A percentile compares a stretch with the other conserved stretches of the same genome.
Evolutionary conservation across 2,888 invertebrate genomes (phyloP).

Genomic region (Hirtodrosophila histrioides): DNA sequence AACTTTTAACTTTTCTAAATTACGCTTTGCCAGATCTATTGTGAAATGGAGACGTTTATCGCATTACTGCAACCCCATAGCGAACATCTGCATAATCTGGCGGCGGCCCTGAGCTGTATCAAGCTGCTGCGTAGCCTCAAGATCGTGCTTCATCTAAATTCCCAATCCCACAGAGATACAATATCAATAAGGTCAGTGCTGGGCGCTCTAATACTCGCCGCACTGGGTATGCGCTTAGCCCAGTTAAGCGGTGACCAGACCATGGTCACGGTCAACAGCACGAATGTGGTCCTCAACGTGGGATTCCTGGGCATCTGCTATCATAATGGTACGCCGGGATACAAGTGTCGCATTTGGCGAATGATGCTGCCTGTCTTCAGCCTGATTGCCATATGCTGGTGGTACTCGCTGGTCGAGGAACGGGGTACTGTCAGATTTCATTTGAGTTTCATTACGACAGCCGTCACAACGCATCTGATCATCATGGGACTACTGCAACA

Average conservation of each 20-base stretch:
- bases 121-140: conserved; percentile 16
- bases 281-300: conserved; percentile 3
- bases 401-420: conserved; percentile 11
- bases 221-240: conserved; percentile 29
- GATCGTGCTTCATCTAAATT: neutral
- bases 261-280: neutral
- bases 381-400: conserved; percentile 1
- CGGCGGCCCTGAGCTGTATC: conserved; percentile 10
- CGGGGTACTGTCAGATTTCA: neutral
- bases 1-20: too few species aligned
- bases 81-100: conserved; percentile 3
- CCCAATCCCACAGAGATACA: neutral
- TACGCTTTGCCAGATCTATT: too few species aligned
- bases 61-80: conserved; percentile 2
- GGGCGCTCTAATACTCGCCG: conserved; percentile 1
- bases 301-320: neutral
- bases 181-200: conserved; percentile 5
- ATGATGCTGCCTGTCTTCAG: neutral
- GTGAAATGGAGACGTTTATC: conserved; percentile 5
- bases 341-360: neutral
- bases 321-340: neutral
- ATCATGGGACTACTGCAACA: neutral
- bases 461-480: conserved; percentile 2
- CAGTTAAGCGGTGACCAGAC: neutral
- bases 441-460: conserved; percentile 13